Base-by-base conservation (phyloP, 2,797 vertebrate genomes). In the Bovichtus diacanthus region DNA sequence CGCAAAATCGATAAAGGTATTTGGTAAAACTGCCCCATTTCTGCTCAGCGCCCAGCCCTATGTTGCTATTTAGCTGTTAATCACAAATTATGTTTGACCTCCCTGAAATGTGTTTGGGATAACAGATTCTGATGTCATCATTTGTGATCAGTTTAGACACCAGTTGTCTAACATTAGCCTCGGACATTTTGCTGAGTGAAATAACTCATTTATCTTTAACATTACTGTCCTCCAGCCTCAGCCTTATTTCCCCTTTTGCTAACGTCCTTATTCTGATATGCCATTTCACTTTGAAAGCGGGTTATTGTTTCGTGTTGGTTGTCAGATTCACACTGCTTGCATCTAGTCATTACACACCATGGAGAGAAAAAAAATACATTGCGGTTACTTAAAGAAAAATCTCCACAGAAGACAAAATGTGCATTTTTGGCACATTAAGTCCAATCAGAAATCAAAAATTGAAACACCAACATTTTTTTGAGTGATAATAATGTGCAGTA, bases 281-380 rank as follows among this genome's bases (percentile, higher is more conserved):
- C 21, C 39, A 29, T 67, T 66, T 73, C 31, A 41, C 19, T 70
- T 12, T 65, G 70, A 82, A 69, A 78, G 39, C 54, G 36, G 50
- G 9, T 76, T 13, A 69, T 74, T 82, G 44, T 67, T 12, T 46
- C 46, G 18, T 49, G 66, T 62, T 54, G 41, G 13, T 62, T 74
- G 60, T 64, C 50, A 63, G 19, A 25, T 64, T 54, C 58, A 70
- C 12, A 50, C 39, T 12, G 23, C 38, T 65, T 62, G 34, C 36
- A 50, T 49, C 31, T 5, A 51, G 19, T 68, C 38, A 71, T 69
- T 74, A 59, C 34, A 12, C 16, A 58, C 60, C 70, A 44, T 64
- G 46, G 23, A 31, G 25, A 63, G 7, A 7, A 34, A 34, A n/a
- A 34, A 34, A 34, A 34, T 34, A 34, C 31, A 34, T 34, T 34